Percentiles rank a stretch among this genome's conserved stretches.
Conservation (phyloP, 2,888 invertebrate species). For the Protodeltote pygarga region DNA sequence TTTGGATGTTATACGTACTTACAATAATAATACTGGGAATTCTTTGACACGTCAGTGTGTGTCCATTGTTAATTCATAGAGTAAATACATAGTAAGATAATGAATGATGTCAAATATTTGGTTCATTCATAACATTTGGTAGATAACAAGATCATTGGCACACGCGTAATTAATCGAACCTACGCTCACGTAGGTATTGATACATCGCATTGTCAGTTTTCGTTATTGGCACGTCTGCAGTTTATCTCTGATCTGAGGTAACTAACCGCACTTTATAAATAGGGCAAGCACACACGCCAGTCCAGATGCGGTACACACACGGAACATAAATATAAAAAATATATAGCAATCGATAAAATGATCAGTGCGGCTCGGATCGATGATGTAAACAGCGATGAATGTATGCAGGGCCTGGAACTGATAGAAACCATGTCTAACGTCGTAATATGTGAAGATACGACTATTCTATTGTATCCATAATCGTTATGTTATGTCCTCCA, state of each 20-base stretch:
- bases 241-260: conserved; percentile 63
- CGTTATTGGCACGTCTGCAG: conserved; percentile 48
- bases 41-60: no score
- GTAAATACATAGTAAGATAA: not conserved
- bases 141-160: conserved; percentile 46
- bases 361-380: conserved; percentile 62
- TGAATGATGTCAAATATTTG: no score
- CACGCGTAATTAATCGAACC: conserved; percentile 34
- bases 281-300: conserved; percentile 69
- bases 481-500: not conserved
- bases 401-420: conserved; percentile 37
- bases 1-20: no score
- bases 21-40: no score
- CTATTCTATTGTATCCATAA: conserved; percentile 5
- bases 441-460: conserved; percentile 14
- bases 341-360: conserved; percentile 72
- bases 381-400: conserved; percentile 67
- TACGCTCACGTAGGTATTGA: conserved; percentile 21
- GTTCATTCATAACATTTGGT: conserved; percentile 35
- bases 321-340: conserved; percentile 65
- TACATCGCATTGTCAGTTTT: conserved; percentile 40
- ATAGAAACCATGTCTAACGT: conserved; percentile 21
- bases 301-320: conserved; percentile 69
- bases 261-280: conserved; percentile 74
- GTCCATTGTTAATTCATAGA: no score